Percentiles rank a stretch among this genome's conserved stretches.
Conservation (phyloP, 2,797 vertebrate genomes). For the Mormyrops attenuatus region DNA sequence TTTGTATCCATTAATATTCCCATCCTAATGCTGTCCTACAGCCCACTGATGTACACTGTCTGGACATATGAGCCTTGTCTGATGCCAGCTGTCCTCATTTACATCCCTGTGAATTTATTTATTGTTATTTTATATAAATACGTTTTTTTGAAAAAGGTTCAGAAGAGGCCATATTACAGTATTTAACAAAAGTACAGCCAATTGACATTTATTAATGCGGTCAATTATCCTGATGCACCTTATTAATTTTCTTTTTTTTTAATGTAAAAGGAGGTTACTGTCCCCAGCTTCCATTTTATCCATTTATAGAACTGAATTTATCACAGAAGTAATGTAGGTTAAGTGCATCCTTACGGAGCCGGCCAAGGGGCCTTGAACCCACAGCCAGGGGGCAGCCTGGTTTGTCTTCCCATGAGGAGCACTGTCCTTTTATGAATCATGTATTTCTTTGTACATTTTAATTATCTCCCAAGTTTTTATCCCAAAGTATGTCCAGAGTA, state of each 20-base stretch:
- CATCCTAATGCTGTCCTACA: background rate
- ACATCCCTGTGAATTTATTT: background rate
- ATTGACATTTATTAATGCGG: background rate
- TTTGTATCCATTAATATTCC: background rate
- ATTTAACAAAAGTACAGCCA: background rate
- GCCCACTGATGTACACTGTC: background rate
- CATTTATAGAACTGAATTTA: background rate
- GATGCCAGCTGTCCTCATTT: background rate
- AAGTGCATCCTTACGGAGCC: background rate
- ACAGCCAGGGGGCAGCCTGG: background rate
- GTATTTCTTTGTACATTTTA: background rate
- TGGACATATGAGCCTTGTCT: background rate
- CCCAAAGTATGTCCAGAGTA: background rate
- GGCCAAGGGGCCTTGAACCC: background rate
- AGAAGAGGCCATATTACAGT: background rate
- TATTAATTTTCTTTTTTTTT: background rate
- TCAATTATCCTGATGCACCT: background rate
- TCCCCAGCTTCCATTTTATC: background rate
- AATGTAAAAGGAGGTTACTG: background rate
- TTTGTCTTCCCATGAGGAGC: background rate
- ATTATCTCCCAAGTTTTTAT: background rate
- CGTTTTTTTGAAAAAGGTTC: background rate
- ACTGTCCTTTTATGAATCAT: background rate
- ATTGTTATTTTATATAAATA: background rate
- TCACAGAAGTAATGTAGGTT: background rate